Percentiles rank a stretch among this genome's conserved stretches.
phyloP scores from a whole-genome alignment of 2,113 vertebrate species.

The Bostrychus sinensis region DNA sequence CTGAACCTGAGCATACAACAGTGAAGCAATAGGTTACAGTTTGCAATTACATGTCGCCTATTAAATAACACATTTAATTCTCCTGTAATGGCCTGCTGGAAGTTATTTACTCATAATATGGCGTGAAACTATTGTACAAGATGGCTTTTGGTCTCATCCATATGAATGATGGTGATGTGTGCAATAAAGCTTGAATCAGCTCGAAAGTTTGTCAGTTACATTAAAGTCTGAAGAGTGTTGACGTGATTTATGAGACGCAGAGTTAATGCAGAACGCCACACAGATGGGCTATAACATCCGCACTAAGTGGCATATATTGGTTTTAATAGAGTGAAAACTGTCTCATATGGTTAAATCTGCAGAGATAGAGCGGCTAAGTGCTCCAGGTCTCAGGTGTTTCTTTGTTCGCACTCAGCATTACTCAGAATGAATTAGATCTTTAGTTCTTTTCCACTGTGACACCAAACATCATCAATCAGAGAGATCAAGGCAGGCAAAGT shows the following conservation, averaged over 20 bases:
- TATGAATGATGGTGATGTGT: slow-evolving; percentile 36
- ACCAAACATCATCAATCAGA: slow-evolving; percentile 14
- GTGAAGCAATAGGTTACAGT: slow-evolving; percentile 14
- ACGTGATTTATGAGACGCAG: slow-evolving; percentile 64
- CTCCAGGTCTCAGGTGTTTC: slow-evolving; percentile 65
- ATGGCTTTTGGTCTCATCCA: slow-evolving; percentile 6
- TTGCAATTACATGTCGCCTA: slow-evolving; percentile 7
- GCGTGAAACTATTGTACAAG: slow-evolving; percentile 1
- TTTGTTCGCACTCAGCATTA: slow-evolving; percentile 46
- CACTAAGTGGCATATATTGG: slow-evolving; percentile 72
- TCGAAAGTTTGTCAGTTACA: slow-evolving; percentile 54
- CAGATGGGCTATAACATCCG: slow-evolving; percentile 71
- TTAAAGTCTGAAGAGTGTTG: slow-evolving; percentile 48
- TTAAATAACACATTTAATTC: slow-evolving; percentile 13
- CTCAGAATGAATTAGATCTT: slow-evolving; percentile 48
- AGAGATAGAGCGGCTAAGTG: slow-evolving; percentile 62
- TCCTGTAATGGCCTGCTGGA: not conserved
- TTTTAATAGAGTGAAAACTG: slow-evolving; percentile 73
- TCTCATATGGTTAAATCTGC: slow-evolving; percentile 50
- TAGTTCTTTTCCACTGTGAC: slow-evolving; percentile 36
- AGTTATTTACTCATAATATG: slow-evolving; percentile 14
- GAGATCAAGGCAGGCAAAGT: not conserved
- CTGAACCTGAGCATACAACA: slow-evolving; percentile 9
- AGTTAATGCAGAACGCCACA: slow-evolving; percentile 59
- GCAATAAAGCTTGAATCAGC: slow-evolving; percentile 51